Evolutionary conservation across 1,140 invertebrate genomes (phyloP), one percentile per base, ranked within the genome.

Genomic region (Melipona quadrifasciata): DNA sequence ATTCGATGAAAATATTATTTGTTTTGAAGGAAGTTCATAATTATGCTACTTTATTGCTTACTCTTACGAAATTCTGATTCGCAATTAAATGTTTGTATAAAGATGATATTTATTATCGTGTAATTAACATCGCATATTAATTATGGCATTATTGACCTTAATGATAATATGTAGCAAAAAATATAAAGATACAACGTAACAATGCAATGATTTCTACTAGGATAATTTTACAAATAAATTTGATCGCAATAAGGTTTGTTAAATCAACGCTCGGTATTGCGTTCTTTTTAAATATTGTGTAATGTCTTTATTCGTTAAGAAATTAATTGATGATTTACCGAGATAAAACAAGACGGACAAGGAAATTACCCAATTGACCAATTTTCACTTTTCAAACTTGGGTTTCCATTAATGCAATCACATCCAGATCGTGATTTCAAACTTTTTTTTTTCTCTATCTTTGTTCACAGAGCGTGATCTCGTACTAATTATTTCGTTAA

Each of bases 341-440:
- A 76, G 51, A 82, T 74, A 47, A 82, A 53, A 51, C 4, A n/a
- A 51, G 2, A 14, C 24, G 1, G 3, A 21, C 8, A 8, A 67
- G 80, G 27, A 64, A 53, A 74, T 65, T 55, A 21, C 21, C 19
- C 17, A 27, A 61, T 34, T 51, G 4, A 27, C 11, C 17, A 67
- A 67, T 76, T 65, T 82, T 67, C 72, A 57, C 21, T 75, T 67
- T 55, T n/a, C 14, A 53, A 75, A 65, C 24, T 17, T 27, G 1
- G 19, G 51, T 57, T 65, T 53, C 31, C 34, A 73, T 65, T 65
- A 34, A 17, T 61, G 21, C 39, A 6, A 82, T 17, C 34, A 65
- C 27, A 39, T 74, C 16, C 17, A 39, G 19, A 39, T 80, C 14
- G 27, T 34, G 58, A 65, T 34, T 51, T 53, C 16, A 53, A 51